Evolutionary conservation across 2,797 vertebrate species (phyloP).

Genomic region (Poecilia picta): DNA sequence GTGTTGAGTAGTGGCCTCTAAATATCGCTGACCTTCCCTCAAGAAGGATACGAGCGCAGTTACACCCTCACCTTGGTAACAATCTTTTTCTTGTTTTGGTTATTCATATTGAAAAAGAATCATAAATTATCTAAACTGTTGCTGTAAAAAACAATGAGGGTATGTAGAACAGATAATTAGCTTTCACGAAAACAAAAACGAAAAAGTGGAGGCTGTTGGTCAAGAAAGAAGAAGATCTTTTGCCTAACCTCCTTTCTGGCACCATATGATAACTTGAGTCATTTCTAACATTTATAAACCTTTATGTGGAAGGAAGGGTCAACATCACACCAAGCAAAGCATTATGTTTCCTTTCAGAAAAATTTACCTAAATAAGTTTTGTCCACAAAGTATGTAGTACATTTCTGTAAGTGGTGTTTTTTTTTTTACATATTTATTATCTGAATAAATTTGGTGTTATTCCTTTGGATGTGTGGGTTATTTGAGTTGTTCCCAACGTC

Average conservation of each 20-base stretch:
- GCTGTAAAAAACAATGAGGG: not conserved
- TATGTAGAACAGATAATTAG: constrained; percentile 19
- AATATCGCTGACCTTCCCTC: constrained; percentile 37
- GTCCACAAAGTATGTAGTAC: not conserved
- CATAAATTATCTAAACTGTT: constrained; percentile 6
- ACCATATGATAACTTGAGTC: not conserved
- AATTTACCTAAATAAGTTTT: not conserved
- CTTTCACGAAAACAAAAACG: not conserved
- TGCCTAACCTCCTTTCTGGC: constrained; percentile 12
- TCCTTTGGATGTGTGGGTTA: too few relatives aligned
- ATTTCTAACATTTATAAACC: not conserved
- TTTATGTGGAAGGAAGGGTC: not conserved
- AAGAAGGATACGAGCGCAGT: constrained; percentile 12
- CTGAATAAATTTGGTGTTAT: too few relatives aligned
- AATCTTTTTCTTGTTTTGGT: constrained; percentile 21
- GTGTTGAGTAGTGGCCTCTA: constrained; percentile 7
- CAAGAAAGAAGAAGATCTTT: constrained; percentile 4
- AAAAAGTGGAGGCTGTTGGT: constrained; percentile 10
- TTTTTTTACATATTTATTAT: too few relatives aligned
- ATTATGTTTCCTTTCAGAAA: not conserved
- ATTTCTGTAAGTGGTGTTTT: not conserved
- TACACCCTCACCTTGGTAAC: not conserved
- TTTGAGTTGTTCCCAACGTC: not conserved
- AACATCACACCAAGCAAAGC: not conserved
- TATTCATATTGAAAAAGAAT: not conserved